Evolutionary conservation across 2,888 invertebrate species (phyloP), one percentile per base, ranked within the genome.

Genomic region (Andrena hattorfiana): DNA sequence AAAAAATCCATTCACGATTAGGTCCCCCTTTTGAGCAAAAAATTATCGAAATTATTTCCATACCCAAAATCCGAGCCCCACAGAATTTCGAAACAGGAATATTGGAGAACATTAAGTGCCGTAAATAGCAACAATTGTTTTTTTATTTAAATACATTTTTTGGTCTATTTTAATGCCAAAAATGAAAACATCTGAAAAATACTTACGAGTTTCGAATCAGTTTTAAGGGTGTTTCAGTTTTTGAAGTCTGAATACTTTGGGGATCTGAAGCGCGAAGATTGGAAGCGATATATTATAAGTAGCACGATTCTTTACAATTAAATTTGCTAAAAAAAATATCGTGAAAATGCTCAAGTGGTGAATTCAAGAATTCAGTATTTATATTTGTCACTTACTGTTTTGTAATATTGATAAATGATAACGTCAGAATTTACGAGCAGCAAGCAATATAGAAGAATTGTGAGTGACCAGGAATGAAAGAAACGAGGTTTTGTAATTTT

Each of bases 391-490:
- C 13, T 26, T 56, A 56, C 20, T 62, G 20, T 62, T 62, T 32
- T 35, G 51, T 54, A 48, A n/a, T 30, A 54, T 48, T 26, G 0
- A 42, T 62, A 28, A 63, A 8, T 28, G 54, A 66, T 13, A 5
- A 16, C 6, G 5, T 28, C 6, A 28, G 59, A 2, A 28, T 59
- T 8, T 59, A n/a, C 28, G 28, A 59, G 16, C 30, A 60, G 30
- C 30, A 60, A n/a, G 28, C 7, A 48, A 16, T 66, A 28, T 48
- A 62, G 42, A 59, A 70, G 5, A 26, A 68, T 28, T 54, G 23
- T 8, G 42, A 26, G 23, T 2, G 26, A 42, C 35, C n/a, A 42
- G 13, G 8, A 66, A 60, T 42, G 5, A 64, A 28, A 0, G 23
- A 62, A n/a, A 56, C 6, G 0, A 10, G 13, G 5, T 23, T 13